phyloP scores from a whole-genome alignment of 2,888 invertebrate species.

The Drosophila macrothrix region DNA sequence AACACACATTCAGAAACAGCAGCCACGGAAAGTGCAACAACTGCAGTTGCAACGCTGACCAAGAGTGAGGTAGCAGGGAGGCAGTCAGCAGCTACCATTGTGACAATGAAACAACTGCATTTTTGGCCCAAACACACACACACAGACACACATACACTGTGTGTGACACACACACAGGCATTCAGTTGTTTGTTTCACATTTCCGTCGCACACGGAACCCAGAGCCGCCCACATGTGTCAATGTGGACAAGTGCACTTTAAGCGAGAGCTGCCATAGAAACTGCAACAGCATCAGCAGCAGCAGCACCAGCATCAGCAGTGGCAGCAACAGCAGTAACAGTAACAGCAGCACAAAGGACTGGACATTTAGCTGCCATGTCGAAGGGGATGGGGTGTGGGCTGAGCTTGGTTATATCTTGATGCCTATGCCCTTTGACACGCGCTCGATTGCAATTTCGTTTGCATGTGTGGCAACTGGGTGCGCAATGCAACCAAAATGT shows the following conservation, averaged over 20 bases:
- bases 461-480: constrained; percentile 59
- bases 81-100: constrained; percentile 54
- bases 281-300: constrained; percentile 20
- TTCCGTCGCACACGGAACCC: constrained; percentile 69
- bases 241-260: constrained; percentile 78
- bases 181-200: constrained; percentile 71
- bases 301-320: constrained; percentile 4
- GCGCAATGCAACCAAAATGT: constrained; percentile 66
- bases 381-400: constrained; percentile 8
- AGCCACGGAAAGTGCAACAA: constrained; percentile 35
- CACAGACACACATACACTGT: constrained; percentile 14
- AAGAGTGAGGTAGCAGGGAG: constrained; percentile 13
- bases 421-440: constrained; percentile 71
- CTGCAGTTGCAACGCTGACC: constrained; percentile 23
- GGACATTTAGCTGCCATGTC: constrained; percentile 67
- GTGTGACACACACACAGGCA: constrained; percentile 5
- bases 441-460: constrained; percentile 71
- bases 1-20: constrained; percentile 25
- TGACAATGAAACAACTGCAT: constrained; percentile 80
- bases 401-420: constrained; percentile 52
- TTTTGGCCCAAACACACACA: constrained; percentile 57
- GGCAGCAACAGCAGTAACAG: constrained; percentile 12
- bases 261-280: constrained; percentile 45
- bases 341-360: constrained; percentile 47
- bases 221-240: constrained; percentile 73